phyloP scores from a whole-genome alignment of 1,140 invertebrate genomes.

The Daktulosphaira vitifoliae region DNA sequence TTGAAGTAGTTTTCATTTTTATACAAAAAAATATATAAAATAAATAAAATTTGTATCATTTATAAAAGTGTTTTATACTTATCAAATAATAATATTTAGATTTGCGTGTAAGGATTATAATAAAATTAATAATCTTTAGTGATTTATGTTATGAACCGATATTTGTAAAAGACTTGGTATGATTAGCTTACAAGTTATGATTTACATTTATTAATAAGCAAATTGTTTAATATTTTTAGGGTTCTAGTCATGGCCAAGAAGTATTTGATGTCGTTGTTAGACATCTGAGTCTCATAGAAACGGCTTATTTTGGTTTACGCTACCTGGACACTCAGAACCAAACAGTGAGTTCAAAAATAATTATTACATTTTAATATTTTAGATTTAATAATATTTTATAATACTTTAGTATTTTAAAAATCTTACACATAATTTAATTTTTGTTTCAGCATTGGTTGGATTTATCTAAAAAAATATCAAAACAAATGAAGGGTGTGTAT shows the following conservation, averaged over 20 bases:
- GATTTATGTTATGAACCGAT: no score
- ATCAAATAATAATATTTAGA: no score
- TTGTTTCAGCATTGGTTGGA: slow-evolving; percentile 78
- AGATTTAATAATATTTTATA: no score
- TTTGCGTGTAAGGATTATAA: no score
- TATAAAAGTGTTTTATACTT: no score
- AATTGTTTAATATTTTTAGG: slow-evolving; percentile 55
- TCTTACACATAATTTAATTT: slow-evolving; percentile 11
- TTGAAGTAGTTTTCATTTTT: no score
- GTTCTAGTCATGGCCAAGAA: slow-evolving; percentile 71
- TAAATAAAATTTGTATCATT: no score
- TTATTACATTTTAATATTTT: not conserved
- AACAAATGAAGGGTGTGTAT: slow-evolving; percentile 62
- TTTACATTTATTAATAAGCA: slow-evolving; percentile 19
- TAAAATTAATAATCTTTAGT: no score
- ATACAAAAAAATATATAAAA: no score
- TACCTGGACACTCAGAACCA: slow-evolving; percentile 80
- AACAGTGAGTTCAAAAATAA: slow-evolving; percentile 56
- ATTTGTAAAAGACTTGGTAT: no score
- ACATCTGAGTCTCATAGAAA: slow-evolving; percentile 83
- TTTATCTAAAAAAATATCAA: slow-evolving; percentile 67
- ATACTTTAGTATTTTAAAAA: no score
- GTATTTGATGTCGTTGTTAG: slow-evolving; percentile 78
- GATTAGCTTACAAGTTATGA: no score
- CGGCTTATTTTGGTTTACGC: slow-evolving; percentile 83